These are phyloP conservation scores for Acomys russatus DNA, from an alignment of 2,797 vertebrate genomes.

Conservation along the genomic window DNA sequence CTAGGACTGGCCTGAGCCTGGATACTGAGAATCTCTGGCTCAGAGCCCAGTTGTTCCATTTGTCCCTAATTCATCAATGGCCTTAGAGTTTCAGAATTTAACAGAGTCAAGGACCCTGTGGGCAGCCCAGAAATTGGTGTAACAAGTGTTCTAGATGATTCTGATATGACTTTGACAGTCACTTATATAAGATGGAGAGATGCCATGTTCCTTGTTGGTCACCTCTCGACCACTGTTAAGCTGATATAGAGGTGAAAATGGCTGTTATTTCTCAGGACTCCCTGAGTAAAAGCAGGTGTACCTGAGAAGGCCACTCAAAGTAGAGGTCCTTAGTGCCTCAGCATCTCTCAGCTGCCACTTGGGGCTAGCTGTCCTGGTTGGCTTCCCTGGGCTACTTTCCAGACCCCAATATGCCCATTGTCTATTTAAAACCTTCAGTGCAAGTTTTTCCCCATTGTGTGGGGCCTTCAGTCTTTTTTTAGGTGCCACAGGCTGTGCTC, in stretches of 20 bases:
- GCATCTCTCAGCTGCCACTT: background rate
- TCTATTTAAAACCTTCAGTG: conserved; percentile 64
- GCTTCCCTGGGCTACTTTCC: background rate
- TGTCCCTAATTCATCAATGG: background rate
- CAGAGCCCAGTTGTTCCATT: background rate
- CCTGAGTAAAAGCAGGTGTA: background rate
- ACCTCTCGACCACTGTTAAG: background rate
- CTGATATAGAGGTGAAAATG: rapidly evolving
- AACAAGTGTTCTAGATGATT: background rate
- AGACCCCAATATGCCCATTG: background rate
- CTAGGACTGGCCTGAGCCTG: background rate
- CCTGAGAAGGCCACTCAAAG: background rate
- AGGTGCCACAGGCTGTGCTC: background rate
- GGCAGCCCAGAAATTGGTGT: background rate
- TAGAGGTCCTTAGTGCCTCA: background rate
- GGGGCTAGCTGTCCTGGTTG: background rate
- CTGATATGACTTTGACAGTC: background rate
- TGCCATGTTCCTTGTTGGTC: background rate
- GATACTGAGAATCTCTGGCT: background rate
- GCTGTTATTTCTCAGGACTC: background rate
- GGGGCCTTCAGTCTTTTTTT: background rate
- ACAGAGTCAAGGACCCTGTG: background rate
- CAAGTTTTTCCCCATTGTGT: conserved; percentile 55
- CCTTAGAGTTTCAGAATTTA: background rate
- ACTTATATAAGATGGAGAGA: background rate